Evolutionary conservation across 2,113 vertebrate species (phyloP).

Genomic region (Sakesphorus luctuosus): DNA sequence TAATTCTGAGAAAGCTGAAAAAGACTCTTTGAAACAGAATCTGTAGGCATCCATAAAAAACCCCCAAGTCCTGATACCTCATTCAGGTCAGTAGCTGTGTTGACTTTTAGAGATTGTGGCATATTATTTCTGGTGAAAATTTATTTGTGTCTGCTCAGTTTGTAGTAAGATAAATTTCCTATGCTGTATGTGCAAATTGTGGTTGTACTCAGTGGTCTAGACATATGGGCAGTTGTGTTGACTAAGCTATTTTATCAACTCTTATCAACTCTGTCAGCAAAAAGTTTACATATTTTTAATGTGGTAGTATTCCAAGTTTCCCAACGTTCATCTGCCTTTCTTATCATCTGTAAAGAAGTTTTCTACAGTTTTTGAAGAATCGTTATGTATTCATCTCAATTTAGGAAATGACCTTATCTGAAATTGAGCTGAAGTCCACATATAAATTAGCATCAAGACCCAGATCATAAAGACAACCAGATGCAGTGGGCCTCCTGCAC

Average conservation of each 20-base stretch:
- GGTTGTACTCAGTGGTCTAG: conserved; percentile 40
- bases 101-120: not conserved
- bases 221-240: conserved; percentile 57
- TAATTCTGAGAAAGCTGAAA: not conserved
- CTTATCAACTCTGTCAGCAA: conserved; percentile 40
- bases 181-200: conserved; percentile 58
- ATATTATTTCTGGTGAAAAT: not conserved
- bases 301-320: not conserved
- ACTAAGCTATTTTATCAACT: conserved; percentile 29
- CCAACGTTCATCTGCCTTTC: conserved; percentile 11
- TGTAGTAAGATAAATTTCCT: conserved; percentile 58
- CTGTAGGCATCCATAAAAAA: not conserved
- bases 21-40: not conserved
- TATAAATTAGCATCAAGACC: not conserved
- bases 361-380: not conserved
- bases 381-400: conserved; percentile 19
- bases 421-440: not conserved
- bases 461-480: not conserved
- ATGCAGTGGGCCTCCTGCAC: not conserved
- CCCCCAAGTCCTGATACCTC: not conserved
- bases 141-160: conserved; percentile 48
- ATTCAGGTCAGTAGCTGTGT: not conserved
- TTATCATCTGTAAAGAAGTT: not conserved
- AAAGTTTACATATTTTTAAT: conserved; percentile 14
- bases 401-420: conserved; percentile 16